A percentile compares a stretch with the other conserved stretches of the same genome.
Conservation (phyloP, 2,888 invertebrate genomes). For the Didymodactylos carnosus region DNA sequence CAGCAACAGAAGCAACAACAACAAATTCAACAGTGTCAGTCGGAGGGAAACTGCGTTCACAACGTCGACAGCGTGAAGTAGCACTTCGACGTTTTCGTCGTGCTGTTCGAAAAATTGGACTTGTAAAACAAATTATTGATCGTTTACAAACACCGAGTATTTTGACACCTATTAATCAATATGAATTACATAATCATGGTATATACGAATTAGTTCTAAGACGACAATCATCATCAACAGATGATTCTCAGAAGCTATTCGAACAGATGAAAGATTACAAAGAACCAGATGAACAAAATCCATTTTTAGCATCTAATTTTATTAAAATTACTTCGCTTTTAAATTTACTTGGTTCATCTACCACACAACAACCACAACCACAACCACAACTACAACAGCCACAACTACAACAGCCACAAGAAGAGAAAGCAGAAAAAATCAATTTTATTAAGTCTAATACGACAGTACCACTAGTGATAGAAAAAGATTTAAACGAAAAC, state of each 20-base stretch:
- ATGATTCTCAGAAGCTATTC: background rate
- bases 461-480: too few species aligned
- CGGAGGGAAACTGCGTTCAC: too few species aligned
- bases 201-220: background rate
- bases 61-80: background rate
- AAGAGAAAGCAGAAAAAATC: too few species aligned
- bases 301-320: background rate
- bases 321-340: background rate
- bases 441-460: too few species aligned
- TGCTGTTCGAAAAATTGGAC: background rate
- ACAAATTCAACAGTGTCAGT: too few species aligned
- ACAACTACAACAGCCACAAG: background rate
- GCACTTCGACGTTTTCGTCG: background rate
- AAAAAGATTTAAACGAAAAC: too few species aligned
- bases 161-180: background rate
- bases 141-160: background rate
- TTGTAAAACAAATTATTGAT: background rate
- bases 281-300: background rate
- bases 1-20: background rate
- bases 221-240: background rate
- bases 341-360: background rate
- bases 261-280: background rate
- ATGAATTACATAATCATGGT: background rate
- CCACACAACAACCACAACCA: background rate
- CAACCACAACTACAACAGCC: background rate